These are phyloP conservation scores for Morinoia aosen DNA, from an alignment of 2,888 invertebrate genomes.

Conservation along the genomic window DNA sequence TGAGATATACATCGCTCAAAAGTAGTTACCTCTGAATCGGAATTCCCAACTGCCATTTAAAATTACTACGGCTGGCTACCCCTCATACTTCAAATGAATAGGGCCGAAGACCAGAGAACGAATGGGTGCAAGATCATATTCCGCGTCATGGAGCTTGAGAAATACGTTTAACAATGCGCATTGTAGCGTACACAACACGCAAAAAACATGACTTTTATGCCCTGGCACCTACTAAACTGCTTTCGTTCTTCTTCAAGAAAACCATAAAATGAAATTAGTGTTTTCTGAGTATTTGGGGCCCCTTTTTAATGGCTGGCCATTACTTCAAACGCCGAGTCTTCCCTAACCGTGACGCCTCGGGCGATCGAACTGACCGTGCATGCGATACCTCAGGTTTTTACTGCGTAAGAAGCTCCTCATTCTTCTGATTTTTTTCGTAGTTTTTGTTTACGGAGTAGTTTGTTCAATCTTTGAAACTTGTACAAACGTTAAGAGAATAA, in stretches of 20 bases:
- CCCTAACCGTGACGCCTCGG: background rate
- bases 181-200: background rate
- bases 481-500: background rate
- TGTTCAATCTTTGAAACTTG: background rate
- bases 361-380: background rate
- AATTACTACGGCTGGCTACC: background rate
- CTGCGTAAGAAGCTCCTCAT: background rate
- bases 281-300: background rate
- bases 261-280: conserved; percentile 28
- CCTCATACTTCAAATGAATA: background rate
- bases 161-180: background rate
- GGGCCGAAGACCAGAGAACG: background rate
- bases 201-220: conserved; percentile 33
- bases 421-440: background rate
- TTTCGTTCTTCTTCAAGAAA: conserved; percentile 18
- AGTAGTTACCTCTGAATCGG: background rate
- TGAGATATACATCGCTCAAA: background rate
- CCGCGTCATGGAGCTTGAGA: background rate
- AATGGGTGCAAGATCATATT: background rate
- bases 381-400: background rate
- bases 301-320: conserved; percentile 21
- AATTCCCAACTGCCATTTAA: background rate
- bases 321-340: background rate
- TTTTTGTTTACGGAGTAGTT: background rate
- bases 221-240: conserved; percentile 16